Conservation (phyloP, 2,797 vertebrate species). For the Propithecus deckenii region DNA sequence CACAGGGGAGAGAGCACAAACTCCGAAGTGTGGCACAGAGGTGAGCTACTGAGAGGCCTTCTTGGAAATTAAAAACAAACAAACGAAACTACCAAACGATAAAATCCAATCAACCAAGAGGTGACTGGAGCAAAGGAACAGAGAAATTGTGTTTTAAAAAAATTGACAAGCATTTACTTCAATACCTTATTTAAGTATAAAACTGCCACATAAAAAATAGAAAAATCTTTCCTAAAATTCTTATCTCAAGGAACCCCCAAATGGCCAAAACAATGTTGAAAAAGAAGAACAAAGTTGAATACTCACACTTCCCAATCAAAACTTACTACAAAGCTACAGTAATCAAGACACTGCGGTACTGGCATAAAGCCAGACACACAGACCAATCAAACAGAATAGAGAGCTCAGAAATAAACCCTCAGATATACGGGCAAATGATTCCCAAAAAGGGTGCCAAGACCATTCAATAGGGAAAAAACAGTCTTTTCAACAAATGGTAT, state of each 20-base stretch:
- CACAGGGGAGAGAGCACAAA: too few species aligned
- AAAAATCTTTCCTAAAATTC: neutral
- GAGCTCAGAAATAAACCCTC: neutral
- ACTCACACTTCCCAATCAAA: neutral
- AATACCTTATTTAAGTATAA: neutral
- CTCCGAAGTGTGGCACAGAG: fast-evolving
- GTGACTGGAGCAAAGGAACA: neutral
- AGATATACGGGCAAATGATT: neutral
- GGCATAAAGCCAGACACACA: neutral
- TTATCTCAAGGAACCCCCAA: neutral
- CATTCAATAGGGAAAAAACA: neutral
- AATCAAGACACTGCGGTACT: neutral
- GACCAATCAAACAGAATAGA: neutral
- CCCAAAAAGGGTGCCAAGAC: neutral
- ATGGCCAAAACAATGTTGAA: neutral
- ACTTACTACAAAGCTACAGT: neutral
- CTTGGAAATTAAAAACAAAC: neutral
- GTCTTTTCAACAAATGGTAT: neutral
- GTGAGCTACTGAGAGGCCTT: neutral
- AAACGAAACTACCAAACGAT: neutral
- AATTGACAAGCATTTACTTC: neutral
- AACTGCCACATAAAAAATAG: neutral
- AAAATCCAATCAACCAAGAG: neutral
- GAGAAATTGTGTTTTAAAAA: neutral
- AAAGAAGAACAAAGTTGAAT: neutral